Percentiles rank a stretch among this genome's conserved stretches.
Conservation (phyloP, 2,888 invertebrate species). For the Cryptosula pallasiana region DNA sequence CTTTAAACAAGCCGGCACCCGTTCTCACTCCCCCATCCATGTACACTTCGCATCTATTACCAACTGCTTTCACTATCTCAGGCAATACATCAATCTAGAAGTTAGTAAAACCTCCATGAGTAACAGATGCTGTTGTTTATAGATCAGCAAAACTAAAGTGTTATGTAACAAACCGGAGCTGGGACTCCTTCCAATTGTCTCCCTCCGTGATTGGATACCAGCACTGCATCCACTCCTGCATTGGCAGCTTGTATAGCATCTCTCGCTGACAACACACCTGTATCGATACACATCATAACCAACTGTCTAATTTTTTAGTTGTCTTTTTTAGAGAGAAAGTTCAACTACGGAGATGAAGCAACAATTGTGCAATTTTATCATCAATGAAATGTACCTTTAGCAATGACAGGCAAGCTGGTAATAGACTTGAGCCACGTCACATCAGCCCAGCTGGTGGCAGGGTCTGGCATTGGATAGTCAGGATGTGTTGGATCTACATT, state of each 20-base stretch:
- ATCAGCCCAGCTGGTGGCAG: constrained; percentile 76
- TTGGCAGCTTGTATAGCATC: constrained; percentile 74
- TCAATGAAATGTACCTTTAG: constrained; percentile 63
- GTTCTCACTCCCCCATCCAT: constrained; percentile 26
- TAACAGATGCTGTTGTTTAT: no score
- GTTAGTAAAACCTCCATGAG: no score
- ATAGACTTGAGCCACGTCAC: constrained; percentile 73
- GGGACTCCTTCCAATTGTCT: constrained; percentile 79
- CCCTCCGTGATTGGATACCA: constrained; percentile 92
- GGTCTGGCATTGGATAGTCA: constrained; percentile 64
- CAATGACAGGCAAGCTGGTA: constrained; percentile 72
- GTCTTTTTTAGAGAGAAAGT: no score
- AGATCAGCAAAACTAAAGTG: no score
- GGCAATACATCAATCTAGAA: constrained; percentile 28
- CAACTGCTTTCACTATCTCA: constrained; percentile 26
- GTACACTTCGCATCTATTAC: constrained; percentile 27
- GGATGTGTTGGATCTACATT: not conserved
- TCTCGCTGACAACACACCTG: constrained; percentile 57
- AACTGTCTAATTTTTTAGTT: no score
- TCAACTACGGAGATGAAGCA: no score
- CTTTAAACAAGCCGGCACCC: constrained; percentile 53
- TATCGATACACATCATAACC: no score
- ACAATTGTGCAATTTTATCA: no score
- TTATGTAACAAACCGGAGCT: no score
- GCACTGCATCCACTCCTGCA: constrained; percentile 70